A percentile compares a stretch with the other conserved stretches of the same genome.
phyloP scores from a whole-genome alignment of 1,140 invertebrate genomes.

The Hirudo medicinalis region DNA sequence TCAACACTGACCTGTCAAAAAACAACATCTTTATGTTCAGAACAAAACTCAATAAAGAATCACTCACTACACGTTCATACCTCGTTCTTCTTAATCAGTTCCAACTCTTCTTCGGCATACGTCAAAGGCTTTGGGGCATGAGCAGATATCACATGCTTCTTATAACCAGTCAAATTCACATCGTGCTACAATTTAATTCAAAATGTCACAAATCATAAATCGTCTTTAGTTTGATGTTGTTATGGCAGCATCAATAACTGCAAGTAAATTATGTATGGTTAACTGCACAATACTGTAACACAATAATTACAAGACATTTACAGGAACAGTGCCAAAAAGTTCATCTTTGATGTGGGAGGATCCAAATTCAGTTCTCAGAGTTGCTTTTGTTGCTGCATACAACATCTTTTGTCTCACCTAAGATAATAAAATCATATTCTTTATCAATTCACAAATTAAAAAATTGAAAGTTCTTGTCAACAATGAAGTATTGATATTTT shows the following conservation, averaged over 20 bases:
- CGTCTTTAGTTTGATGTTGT: background rate
- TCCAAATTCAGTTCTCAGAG: slow-evolving; percentile 90
- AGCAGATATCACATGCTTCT: slow-evolving; percentile 59
- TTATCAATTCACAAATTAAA: too few species aligned
- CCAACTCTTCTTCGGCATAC: slow-evolving; percentile 71
- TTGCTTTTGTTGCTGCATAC: slow-evolving; percentile 94
- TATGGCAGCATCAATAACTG: background rate
- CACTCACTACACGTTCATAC: slow-evolving; percentile 25
- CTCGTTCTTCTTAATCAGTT: slow-evolving; percentile 62
- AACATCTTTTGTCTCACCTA: slow-evolving; percentile 82
- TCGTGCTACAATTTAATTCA: slow-evolving; percentile 52
- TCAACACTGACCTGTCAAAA: slow-evolving; percentile 50
- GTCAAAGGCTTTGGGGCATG: slow-evolving; percentile 75
- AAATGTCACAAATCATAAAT: background rate
- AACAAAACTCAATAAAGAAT: background rate
- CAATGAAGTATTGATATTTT: too few species aligned
- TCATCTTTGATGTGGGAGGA: slow-evolving; percentile 76
- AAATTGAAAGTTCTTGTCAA: too few species aligned
- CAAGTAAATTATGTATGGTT: background rate
- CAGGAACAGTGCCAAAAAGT: slow-evolving; percentile 65
- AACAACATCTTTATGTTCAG: background rate
- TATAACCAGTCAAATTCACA: slow-evolving; percentile 64
- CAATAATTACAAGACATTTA: slow-evolving; percentile 37
- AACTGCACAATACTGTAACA: background rate
- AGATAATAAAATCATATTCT: too few species aligned